Evolutionary conservation across 2,888 invertebrate genomes (phyloP), one percentile per base, ranked within the genome.

Genomic region (Lutraria lutraria): DNA sequence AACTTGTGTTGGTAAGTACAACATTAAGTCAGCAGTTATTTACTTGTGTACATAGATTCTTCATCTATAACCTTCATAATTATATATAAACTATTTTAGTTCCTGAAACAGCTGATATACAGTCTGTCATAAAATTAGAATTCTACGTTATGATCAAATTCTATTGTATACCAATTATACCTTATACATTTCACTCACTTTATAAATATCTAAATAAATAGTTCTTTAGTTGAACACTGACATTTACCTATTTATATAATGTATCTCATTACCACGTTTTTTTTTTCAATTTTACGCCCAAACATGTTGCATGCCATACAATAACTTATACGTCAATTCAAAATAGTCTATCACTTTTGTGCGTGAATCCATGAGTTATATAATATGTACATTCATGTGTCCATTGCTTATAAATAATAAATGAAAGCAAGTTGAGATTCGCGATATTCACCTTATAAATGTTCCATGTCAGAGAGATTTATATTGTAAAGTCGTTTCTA

Each of bases 311-410:
- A 34, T 76, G 76, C 34, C 16, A 76, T 34, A 19, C 2, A 76
- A 76, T 34, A 31, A 12, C 34, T n/a, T n/a, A n/a, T n/a, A n/a
- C 76, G 31, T 76, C 34, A 34, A 76, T 76, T 76, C 31, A 31
- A 21, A 34, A 31, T 76, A 19, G 31, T 34, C 76, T 76, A 19
- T 31, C 16, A 76, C 15, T 34, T 15, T 76, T 34, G 31, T 34
- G 29, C 29, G 16, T 12, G 29, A 19, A 76, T 76, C 31, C 29
- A 76, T 76, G 31, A 76, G 76, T 76, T 76, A 76, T 76, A 10
- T 76, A 76, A 76, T 76, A 76, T 25, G 31, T 76, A 76, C 76
- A 76, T 76, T 76, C 76, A 76, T 76, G 76, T 76, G 76, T 76
- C 29, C 76, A 31, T 31, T 31, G 76, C 31, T 25, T 31, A 76